Evolutionary conservation across 2,113 vertebrate species (phyloP), one percentile per base, ranked within the genome.

Genomic region (Notiomystis cincta): DNA sequence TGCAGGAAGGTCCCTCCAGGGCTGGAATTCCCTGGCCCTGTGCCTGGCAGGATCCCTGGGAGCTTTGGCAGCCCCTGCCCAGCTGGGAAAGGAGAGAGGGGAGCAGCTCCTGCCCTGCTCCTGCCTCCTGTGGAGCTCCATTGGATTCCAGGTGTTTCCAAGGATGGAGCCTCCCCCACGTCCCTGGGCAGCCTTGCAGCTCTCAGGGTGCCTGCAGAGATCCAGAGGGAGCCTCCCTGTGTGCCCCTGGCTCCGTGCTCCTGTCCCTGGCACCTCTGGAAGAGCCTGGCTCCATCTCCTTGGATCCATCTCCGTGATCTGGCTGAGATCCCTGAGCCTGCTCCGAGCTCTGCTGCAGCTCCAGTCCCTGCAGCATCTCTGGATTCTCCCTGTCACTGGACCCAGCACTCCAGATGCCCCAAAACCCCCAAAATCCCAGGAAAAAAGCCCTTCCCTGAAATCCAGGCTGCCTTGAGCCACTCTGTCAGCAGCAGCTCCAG

Each of bases 1-100:
- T 3, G 8, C 24, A 18, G 56, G 38, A 12, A 7, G 25, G 58
- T 8, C 12, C 23, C 33, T 22, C 5, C 48, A 1, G 4, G 75
- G 30, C 53, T 50, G 70, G 24, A 0, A 1, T 12, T 38, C 1
- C 0, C 1, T 38, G 48, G 48, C 5, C 28, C 17, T 4, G 23
- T 12, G 35, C 58, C 31, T 13, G 65, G 58, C 37, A 8, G 35
- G 17, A 7, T 31, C 18, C 27, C 28, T 0, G 3, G 15, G 7
- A 0, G 7, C 60, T 20, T 16, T 31, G 61, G 91, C 40, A 35
- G 27, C 11, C n/a, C 38, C 58, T 58, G 38, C 2, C 13, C 30
- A 2, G 27, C 40, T 6, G 69, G 54, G 21, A 60, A 27, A 37
- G 42, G 18, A 33, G 9, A 1, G 20, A 25, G 38, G 38, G 72